Evolutionary conservation across 2,113 vertebrate species (phyloP), one percentile per base, ranked within the genome.

Genomic region (Colistium nudipinnis): DNA sequence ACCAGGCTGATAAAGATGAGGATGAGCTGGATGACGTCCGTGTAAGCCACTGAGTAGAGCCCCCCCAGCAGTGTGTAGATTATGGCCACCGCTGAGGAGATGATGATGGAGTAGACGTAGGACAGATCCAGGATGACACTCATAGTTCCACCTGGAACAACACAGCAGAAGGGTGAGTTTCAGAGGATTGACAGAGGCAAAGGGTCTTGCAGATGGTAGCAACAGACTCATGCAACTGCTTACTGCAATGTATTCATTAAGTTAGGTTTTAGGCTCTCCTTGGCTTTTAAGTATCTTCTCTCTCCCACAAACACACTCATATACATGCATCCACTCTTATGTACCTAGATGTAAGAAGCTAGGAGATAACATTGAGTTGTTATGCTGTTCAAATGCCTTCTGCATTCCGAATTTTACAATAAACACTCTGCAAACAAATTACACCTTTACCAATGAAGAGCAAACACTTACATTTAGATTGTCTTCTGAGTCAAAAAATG

Each of bases 31-130:
- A 94, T 93, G 41, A 95, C 92, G 28, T 95, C 93, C 0, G 95
- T 95, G 84, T 96, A 95, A 19, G 94, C 94, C 72, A 95, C 94
- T 31, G 94, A 95, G 80, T 96, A 96, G 39, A 96, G 86, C 0
- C 95, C 94, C 69, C 94, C 95, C 76, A 94, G 70, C 38, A 95
- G 88, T n/a, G 94, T 95, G 81, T 95, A 95, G 53, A 93, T 25
- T 5, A 92, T 90, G 55, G 94, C 92, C 47, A 88, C 93, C 62
- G 88, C 93, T 57, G 94, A 90, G 0, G 95, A 95, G 76, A 94
- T 19, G 48, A 92, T 55, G 76, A 95, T 92, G 51, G 94, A 92
- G 75, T 93, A 74, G 70, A 89, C 68, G 25, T 93, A 84, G 62
- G 85, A 61, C 27, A 94, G 90, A 78, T 94, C 92, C 87, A 96